Evolutionary conservation across 2,888 invertebrate species (phyloP).

Genomic region (Apamea sordens): DNA sequence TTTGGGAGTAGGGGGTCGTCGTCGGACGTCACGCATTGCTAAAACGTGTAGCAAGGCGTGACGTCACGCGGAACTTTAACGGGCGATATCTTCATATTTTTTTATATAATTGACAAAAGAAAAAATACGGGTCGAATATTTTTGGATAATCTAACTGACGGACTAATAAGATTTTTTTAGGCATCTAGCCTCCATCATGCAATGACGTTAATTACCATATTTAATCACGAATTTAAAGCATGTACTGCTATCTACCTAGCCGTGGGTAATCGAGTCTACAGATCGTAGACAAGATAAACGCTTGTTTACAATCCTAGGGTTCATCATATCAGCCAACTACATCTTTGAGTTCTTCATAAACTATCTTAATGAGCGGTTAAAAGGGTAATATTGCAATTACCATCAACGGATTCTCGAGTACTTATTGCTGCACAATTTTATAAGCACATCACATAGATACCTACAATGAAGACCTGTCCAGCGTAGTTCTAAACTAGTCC

Average conservation of each 20-base stretch:
- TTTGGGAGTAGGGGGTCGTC: no score
- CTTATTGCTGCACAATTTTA: neutral
- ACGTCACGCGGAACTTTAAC: no score
- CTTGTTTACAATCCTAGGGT: conserved; percentile 34
- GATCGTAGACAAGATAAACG: conserved; percentile 35
- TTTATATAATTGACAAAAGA: no score
- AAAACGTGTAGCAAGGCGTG: no score
- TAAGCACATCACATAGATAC: neutral
- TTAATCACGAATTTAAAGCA: conserved; percentile 28
- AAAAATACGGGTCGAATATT: no score
- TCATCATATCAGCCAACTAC: conserved; percentile 14
- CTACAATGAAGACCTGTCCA: neutral
- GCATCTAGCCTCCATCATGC: no score
- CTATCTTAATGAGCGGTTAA: conserved; percentile 1
- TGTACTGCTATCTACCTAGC: neutral
- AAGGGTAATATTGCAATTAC: neutral
- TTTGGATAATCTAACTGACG: no score
- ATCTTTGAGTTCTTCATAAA: conserved; percentile 20
- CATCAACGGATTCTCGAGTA: neutral
- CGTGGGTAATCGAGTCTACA: conserved; percentile 13
- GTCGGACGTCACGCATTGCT: no score
- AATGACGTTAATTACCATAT: conserved; percentile 19
- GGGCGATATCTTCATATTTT: no score
- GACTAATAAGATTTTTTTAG: no score
- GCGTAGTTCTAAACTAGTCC: neutral